Evolutionary conservation across 2,888 invertebrate genomes (phyloP), one percentile per base, ranked within the genome.

Genomic region (Elmis aenea): DNA sequence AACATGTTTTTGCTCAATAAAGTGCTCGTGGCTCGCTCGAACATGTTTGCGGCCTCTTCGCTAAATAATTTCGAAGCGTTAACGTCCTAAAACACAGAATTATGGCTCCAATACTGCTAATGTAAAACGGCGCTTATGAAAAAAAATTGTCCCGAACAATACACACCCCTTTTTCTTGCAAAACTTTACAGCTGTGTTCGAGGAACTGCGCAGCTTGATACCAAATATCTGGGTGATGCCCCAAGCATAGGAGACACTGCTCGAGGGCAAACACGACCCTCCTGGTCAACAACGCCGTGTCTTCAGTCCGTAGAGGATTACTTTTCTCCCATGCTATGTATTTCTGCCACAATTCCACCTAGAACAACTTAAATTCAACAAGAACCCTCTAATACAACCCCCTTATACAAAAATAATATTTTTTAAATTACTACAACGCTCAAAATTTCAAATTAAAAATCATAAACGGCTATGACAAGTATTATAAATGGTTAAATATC

Each of bases 201-300:
- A 99, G 75, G 70, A 93, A 99, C 62, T 93, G 87, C 0, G 97
- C 95, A 0, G 97, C 96, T 69, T 99, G 97, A 66, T 94, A 92
- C 99, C 99, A 99, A 39, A 99, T 90, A 49, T 99, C 97, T 0
- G 97, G 94, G 66, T 97, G 95, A 70, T 96, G 96, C 0, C 95
- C 94, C 18, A 99, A 72, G 59, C 97, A 97, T 25, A 99, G 71
- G 27, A 99, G 70, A 54, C 96, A 93, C 67, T 99, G 97, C 62
- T 99, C 99, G 46, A 97, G 93, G 0, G 97, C 96, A 73, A 97
- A 99, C 83, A 96, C 94, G 0, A 99, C 97, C 46, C 97, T 73
- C 32, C 91, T 81, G 0, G 95, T 94, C 5, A 96, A 85, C 5
- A 93, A 69, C 0, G 93, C 86, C 0, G 93, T 91, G 66, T 99